Conservation (phyloP, 2,888 invertebrate genomes). For the Parnassius smintheus region DNA sequence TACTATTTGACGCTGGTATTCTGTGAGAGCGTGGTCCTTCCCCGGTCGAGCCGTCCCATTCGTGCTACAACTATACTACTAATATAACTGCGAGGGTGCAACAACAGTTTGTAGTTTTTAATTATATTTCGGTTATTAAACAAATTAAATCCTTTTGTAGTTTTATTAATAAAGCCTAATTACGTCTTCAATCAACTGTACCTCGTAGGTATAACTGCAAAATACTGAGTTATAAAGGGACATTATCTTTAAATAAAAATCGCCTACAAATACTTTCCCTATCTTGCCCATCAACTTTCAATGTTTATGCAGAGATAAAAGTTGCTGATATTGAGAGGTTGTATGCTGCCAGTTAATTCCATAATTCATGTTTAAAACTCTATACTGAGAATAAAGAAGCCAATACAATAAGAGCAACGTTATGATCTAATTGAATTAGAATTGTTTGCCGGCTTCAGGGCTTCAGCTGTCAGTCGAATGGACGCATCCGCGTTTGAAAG, state of each 20-base stretch:
- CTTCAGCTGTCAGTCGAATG: constrained; percentile 33
- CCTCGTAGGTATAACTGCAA: neutral
- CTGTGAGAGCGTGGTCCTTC: too few relatives aligned
- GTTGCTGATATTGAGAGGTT: constrained; percentile 11
- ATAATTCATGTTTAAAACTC: constrained; percentile 18
- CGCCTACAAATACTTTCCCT: constrained; percentile 43
- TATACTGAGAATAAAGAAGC: constrained; percentile 49
- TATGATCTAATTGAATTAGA: constrained; percentile 71
- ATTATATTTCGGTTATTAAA: too few relatives aligned
- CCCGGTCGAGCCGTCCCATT: too few relatives aligned
- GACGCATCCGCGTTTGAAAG: constrained; percentile 35
- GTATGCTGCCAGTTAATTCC: constrained; percentile 8
- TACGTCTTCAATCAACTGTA: neutral
- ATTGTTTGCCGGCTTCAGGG: constrained; percentile 52
- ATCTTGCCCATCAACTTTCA: constrained; percentile 27
- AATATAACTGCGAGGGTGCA: too few relatives aligned
- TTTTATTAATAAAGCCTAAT: neutral
- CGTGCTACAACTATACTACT: too few relatives aligned
- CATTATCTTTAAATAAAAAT: constrained; percentile 44
- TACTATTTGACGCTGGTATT: too few relatives aligned
- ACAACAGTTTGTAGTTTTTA: too few relatives aligned
- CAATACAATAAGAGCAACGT: constrained; percentile 50
- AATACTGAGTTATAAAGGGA: constrained; percentile 39
- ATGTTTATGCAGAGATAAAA: constrained; percentile 12
- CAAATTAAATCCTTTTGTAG: neutral